These are phyloP conservation scores for Candidula unifasciata DNA, from an alignment of 2,888 invertebrate species.

Conservation along the genomic window DNA sequence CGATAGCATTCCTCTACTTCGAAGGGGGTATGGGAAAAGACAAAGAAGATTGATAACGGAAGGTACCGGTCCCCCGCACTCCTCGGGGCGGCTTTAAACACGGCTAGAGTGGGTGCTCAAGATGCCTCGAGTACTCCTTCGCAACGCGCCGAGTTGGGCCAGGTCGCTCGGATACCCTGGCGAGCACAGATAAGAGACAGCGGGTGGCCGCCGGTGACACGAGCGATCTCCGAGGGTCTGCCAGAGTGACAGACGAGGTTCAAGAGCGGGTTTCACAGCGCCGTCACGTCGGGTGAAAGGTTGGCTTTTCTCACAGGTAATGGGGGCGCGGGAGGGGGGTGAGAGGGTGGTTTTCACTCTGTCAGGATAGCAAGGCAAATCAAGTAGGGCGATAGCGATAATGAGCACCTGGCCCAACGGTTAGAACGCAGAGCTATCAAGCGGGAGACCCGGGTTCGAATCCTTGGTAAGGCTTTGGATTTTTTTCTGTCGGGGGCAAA, in stretches of 20 bases:
- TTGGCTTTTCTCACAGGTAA: neutral
- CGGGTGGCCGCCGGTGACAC: constrained; percentile 49
- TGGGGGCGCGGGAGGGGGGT: constrained; percentile 13
- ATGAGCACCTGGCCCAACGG: neutral
- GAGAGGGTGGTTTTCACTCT: constrained; percentile 20
- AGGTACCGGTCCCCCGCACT: constrained; percentile 13
- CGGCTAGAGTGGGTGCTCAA: constrained; percentile 35
- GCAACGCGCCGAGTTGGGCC: constrained; percentile 16
- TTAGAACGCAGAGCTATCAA: neutral
- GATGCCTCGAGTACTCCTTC: constrained; percentile 15
- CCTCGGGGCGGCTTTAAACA: constrained; percentile 1
- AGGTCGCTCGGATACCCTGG: constrained; percentile 44
- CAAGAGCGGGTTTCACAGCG: neutral
- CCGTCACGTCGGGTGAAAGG: constrained; percentile 19
- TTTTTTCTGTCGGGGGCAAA: too few relatives aligned
- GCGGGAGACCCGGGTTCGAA: too few relatives aligned
- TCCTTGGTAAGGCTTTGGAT: too few relatives aligned
- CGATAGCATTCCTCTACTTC: neutral
- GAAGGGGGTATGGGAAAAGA: neutral
- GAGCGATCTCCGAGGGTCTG: constrained; percentile 38
- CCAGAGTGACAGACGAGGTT: constrained; percentile 38
- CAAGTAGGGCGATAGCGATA: neutral
- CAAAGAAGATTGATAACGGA: constrained; percentile 13
- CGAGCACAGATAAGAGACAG: constrained; percentile 46
- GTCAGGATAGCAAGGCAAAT: neutral